phyloP scores from a whole-genome alignment of 1,140 invertebrate genomes.

The Hetaerina americana region DNA sequence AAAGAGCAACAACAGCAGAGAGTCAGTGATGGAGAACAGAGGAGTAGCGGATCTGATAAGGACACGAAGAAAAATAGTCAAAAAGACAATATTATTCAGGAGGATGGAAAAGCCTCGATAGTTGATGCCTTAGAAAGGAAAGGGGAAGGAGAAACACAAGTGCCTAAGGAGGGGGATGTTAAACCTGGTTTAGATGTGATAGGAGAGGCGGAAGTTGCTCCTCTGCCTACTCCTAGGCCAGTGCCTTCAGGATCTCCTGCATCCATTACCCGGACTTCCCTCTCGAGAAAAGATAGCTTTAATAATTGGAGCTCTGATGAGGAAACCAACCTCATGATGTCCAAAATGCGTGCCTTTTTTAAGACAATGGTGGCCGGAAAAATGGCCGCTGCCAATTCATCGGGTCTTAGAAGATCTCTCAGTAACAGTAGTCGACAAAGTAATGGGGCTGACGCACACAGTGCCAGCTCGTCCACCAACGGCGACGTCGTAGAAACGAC shows the following conservation, averaged over 20 bases:
- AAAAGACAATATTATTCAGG: background rate
- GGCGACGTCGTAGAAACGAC: slow-evolving; percentile 1
- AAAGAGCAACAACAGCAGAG: slow-evolving; percentile 30
- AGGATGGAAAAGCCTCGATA: background rate
- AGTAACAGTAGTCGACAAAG: slow-evolving; percentile 27
- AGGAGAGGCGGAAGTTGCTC: background rate
- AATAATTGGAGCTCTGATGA: slow-evolving; percentile 89
- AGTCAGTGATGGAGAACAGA: slow-evolving; percentile 3
- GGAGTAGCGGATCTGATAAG: slow-evolving; percentile 9
- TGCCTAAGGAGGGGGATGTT: background rate
- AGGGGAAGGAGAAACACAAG: background rate
- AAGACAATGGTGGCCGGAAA: slow-evolving; percentile 55
- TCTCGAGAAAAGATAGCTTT: slow-evolving; percentile 75
- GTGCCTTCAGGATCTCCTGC: slow-evolving; percentile 26
- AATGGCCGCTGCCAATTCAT: slow-evolving; percentile 42
- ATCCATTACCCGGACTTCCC: slow-evolving; percentile 23
- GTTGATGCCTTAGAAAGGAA: background rate
- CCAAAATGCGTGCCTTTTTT: slow-evolving; percentile 81
- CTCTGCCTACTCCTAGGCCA: background rate
- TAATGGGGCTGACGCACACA: slow-evolving; percentile 10
- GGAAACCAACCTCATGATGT: slow-evolving; percentile 90
- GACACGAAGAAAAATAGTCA: background rate
- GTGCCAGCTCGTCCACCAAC: background rate
- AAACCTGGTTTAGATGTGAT: background rate
- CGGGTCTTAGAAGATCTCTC: slow-evolving; percentile 26